Percentiles rank a stretch among this genome's conserved stretches.
Conservation (phyloP, 2,797 vertebrate genomes). For the Crax fasciolata region DNA sequence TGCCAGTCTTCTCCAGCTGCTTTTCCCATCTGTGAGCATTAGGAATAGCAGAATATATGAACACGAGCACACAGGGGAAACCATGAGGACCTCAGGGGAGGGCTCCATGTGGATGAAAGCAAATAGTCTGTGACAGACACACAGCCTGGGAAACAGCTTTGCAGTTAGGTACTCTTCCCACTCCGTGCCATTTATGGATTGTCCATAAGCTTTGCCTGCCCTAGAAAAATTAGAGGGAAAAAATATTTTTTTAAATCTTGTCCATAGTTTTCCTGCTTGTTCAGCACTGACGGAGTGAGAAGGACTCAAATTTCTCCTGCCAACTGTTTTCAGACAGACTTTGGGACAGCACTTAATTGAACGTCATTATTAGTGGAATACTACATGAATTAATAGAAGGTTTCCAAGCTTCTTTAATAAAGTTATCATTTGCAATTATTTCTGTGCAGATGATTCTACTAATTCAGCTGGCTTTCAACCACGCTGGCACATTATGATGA, state of each 20-base stretch:
- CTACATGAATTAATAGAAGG: constrained; percentile 55
- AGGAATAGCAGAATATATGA: not conserved
- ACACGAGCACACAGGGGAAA: not conserved
- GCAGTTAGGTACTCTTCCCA: constrained; percentile 1
- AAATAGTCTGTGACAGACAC: not conserved
- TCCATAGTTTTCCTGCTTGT: not conserved
- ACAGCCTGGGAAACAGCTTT: constrained; percentile 36
- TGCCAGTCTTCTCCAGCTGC: constrained; percentile 53
- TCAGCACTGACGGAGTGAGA: not conserved
- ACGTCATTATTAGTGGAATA: constrained; percentile 53
- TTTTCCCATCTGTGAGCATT: constrained; percentile 13
- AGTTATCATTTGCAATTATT: constrained; percentile 48
- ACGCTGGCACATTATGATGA: not conserved
- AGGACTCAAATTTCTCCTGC: not conserved
- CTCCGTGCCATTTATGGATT: not conserved
- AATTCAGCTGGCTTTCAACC: constrained; percentile 4
- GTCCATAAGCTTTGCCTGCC: not conserved
- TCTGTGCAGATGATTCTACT: constrained; percentile 35
- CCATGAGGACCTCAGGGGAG: not conserved
- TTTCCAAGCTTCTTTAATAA: constrained; percentile 37
- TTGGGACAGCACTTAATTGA: constrained; percentile 47
- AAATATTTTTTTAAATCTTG: not conserved
- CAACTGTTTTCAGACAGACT: constrained; percentile 19
- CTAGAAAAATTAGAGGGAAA: not conserved
- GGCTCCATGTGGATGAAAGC: not conserved